Evolutionary conservation across 2,888 invertebrate species (phyloP).

Genomic region (Xylota segnis): DNA sequence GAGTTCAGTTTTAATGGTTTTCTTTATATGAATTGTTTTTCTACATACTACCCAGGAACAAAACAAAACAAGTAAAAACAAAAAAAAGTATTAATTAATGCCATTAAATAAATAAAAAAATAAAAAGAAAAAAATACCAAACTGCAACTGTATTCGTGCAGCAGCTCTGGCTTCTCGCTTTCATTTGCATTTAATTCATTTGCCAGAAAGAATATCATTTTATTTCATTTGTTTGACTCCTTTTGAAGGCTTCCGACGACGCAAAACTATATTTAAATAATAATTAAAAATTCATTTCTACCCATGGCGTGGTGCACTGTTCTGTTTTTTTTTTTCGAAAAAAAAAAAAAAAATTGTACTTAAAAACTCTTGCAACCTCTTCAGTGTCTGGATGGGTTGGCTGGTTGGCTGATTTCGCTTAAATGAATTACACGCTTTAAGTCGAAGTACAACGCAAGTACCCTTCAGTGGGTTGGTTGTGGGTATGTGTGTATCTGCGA

Average conservation of each 20-base stretch:
- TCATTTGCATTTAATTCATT: constrained; percentile 69
- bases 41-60: background rate
- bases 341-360: constrained; percentile 30
- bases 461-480: too few species aligned
- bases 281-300: constrained; percentile 72
- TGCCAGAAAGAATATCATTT: constrained; percentile 47
- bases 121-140: constrained; percentile 11
- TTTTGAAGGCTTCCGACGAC: constrained; percentile 51
- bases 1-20: constrained; percentile 75
- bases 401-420: constrained; percentile 48
- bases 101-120: constrained; percentile 13
- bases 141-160: constrained; percentile 26
- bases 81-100: constrained; percentile 57
- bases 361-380: constrained; percentile 57
- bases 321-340: too few species aligned
- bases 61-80: too few species aligned
- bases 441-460: constrained; percentile 39
- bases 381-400: constrained; percentile 24
- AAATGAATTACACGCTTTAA: constrained; percentile 67
- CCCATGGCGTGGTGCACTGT: constrained; percentile 10
- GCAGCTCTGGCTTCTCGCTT: constrained; percentile 37
- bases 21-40: constrained; percentile 28
- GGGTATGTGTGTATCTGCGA: background rate
- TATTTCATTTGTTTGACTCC: constrained; percentile 20
- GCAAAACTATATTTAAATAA: constrained; percentile 70